These are phyloP conservation scores for Cryptops parisi DNA, from an alignment of 2,888 invertebrate species.

Conservation along the genomic window DNA sequence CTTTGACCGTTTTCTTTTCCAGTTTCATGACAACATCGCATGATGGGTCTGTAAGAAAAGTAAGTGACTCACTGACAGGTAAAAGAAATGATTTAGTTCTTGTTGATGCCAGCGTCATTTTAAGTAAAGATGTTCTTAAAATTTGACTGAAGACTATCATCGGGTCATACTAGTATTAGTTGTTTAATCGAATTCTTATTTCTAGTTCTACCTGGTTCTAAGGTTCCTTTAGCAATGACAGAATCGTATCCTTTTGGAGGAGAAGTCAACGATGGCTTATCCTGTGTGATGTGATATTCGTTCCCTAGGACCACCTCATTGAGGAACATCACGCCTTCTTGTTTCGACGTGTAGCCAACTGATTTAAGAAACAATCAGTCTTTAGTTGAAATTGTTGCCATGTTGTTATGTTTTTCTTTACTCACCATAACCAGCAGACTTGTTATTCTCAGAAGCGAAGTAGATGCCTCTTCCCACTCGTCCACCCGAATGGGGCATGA, in stretches of 20 bases:
- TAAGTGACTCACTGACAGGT: no score
- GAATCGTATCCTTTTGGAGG: constrained; percentile 30
- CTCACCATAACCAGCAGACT: constrained; percentile 35
- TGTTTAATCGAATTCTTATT: no score
- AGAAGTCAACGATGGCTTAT: constrained; percentile 26
- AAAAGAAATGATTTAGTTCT: no score
- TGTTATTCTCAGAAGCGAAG: constrained; percentile 35
- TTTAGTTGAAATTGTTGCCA: no score
- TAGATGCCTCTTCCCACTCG: constrained; percentile 35
- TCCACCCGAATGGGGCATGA: constrained; percentile 37
- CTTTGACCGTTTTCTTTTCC: constrained; percentile 28
- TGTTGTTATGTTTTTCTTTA: no score
- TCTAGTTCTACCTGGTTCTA: constrained; percentile 20
- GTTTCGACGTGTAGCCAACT: constrained; percentile 25
- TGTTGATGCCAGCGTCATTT: no score
- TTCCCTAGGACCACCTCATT: constrained; percentile 35
- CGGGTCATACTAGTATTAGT: no score
- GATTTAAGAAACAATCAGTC: no score
- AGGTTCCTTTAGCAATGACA: constrained; percentile 31
- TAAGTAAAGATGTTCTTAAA: no score
- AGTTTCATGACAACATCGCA: no score
- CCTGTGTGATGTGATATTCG: constrained; percentile 26
- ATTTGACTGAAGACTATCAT: no score
- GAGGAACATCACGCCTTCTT: constrained; percentile 35
- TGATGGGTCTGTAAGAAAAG: no score